Base-by-base conservation (phyloP, 2,797 vertebrate genomes). In the Bradypus variegatus region DNA sequence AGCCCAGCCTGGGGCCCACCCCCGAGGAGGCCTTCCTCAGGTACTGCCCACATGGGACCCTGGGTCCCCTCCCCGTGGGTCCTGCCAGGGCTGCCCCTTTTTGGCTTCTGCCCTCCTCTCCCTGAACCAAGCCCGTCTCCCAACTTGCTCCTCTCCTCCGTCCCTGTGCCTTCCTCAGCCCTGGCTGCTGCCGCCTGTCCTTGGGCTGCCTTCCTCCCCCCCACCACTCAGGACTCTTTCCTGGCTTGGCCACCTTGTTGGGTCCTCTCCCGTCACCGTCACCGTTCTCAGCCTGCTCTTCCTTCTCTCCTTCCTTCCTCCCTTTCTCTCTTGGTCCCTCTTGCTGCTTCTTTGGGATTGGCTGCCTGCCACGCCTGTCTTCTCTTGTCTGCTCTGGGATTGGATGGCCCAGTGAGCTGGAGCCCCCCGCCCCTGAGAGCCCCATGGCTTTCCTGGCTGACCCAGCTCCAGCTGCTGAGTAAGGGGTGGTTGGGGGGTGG, bases 11-110 rank as follows among this genome's bases (percentile, higher is more conserved):
- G 58, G 97, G 96, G 91, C 97, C 84, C 96, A 96, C 98, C 19
- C 97, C 98, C 0, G 98, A 99, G 27, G 98, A 99, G 7, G 98
- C 98, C 96, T 99, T 99, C 95, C 97, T 99, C 80, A 98, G 98
- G 98, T 99, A 97, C 93, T 16, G 1, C 9, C 58, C 2, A 3
- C 50, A 21, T 5, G 1, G 23, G 72, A 6, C 60, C 31, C 23
- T 0, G 18, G 50, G 41, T 11, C 12, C 48, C 18, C 50, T 31
- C n/a, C 81, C 58, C 23, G 64, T 27, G 29, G 88, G 16, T 8
- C 16, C 38, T 5, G 10, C n/a, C 1, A 6, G 50, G 48, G 31
- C 41, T 2, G 4, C 18, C 90, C 48, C 15, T 58, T 75, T 72
- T 84, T 29, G 8, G 9, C 73, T n/a, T 60, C 55, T 72, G 8